phyloP scores from a whole-genome alignment of 2,113 vertebrate species.

The Tragulus kanchil region DNA sequence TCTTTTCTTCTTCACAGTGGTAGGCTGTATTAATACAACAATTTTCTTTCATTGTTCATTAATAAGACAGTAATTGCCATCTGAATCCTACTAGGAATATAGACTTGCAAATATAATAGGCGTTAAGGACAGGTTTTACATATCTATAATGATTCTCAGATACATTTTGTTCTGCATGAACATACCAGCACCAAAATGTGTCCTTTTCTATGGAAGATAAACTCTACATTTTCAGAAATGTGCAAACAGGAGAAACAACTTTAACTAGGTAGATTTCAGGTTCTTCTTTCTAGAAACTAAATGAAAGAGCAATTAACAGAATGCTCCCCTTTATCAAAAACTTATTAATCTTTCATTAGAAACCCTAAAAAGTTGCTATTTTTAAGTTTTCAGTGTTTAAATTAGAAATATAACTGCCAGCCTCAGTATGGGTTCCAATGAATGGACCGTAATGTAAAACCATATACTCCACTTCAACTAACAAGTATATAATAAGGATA shows the following conservation, averaged over 20 bases:
- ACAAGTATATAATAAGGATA: neutral
- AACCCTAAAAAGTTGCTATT: slow-evolving; percentile 15
- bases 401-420: slow-evolving; percentile 28
- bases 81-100: slow-evolving; percentile 64
- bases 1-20: slow-evolving; percentile 61
- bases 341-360: slow-evolving; percentile 60
- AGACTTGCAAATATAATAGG: slow-evolving; percentile 62
- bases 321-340: slow-evolving; percentile 44
- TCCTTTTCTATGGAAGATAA: slow-evolving; percentile 51
- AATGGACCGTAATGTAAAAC: slow-evolving; percentile 18
- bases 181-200: slow-evolving; percentile 52
- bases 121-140: slow-evolving; percentile 61
- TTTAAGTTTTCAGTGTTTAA: slow-evolving; percentile 50
- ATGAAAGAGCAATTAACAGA: slow-evolving; percentile 37
- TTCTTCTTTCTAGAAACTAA: slow-evolving; percentile 47
- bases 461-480: neutral
- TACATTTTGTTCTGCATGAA: slow-evolving; percentile 72
- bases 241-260: slow-evolving; percentile 40
- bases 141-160: slow-evolving; percentile 73
- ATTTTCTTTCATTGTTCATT: slow-evolving; percentile 70
- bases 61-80: slow-evolving; percentile 74
- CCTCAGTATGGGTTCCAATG: slow-evolving; percentile 46
- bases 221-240: slow-evolving; percentile 43
- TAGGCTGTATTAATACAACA: slow-evolving; percentile 69
- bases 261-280: slow-evolving; percentile 62